Percentiles rank a stretch among this genome's conserved stretches.
Evolutionary conservation across 2,888 invertebrate genomes (phyloP).

Genomic region (Unio pictorum): DNA sequence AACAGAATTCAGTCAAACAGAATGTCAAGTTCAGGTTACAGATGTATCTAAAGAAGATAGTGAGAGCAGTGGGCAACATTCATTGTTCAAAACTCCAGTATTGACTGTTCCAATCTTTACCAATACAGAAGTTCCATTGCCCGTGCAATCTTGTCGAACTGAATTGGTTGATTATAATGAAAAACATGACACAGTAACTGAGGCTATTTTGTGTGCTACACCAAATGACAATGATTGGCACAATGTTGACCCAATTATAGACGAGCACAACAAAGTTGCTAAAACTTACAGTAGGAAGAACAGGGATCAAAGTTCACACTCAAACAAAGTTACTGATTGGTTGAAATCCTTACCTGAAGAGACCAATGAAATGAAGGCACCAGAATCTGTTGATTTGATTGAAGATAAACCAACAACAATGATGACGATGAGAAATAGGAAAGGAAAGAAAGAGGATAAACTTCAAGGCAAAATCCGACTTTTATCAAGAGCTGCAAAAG

Average conservation of each 20-base stretch:
- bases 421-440: conserved; percentile 1
- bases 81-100: no score
- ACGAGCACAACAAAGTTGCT: not conserved
- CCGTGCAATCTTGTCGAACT: not conserved
- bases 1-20: no score
- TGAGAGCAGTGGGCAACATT: no score
- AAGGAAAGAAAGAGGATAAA: conserved; percentile 1
- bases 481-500: not conserved
- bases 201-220: no score
- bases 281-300: conserved; percentile 26
- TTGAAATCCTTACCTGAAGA: conserved; percentile 15
- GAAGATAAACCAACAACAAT: not conserved
- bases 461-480: not conserved
- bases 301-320: conserved; percentile 8
- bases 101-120: no score
- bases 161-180: not conserved
- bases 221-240: no score
- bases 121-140: not conserved
- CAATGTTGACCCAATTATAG: no score
- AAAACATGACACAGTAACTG: no score
- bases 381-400: not conserved
- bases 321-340: conserved; percentile 26
- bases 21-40: no score
- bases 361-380: no score
- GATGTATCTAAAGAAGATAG: no score